Conservation (phyloP, 35 echinoderm and acorn worm species). For the Eucidaris tribuloides region DNA sequence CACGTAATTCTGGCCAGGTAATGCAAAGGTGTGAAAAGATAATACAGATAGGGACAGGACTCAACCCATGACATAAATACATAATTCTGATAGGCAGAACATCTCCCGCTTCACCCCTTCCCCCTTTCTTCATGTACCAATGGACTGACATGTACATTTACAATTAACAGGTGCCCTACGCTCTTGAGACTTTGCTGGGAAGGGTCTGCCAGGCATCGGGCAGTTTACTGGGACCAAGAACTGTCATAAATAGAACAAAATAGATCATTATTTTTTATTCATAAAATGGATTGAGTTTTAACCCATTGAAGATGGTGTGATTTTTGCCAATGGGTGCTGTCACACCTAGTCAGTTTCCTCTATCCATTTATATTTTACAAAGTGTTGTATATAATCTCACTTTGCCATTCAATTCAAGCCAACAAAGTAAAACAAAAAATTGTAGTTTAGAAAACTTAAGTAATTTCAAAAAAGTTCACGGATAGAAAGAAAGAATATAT, state of each 20-base stretch:
- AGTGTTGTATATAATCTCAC: neutral
- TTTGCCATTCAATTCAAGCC: neutral
- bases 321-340: neutral
- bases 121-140: neutral
- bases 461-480: neutral
- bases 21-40: too few species aligned
- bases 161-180: neutral
- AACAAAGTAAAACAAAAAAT: too few species aligned
- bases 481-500: too few species aligned
- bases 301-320: neutral
- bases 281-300: too few species aligned
- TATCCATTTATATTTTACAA: neutral
- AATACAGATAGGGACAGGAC: too few species aligned
- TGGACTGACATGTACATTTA: neutral
- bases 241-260: constrained; percentile 8
- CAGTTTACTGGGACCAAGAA: constrained; percentile 20
- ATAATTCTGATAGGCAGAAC: too few species aligned
- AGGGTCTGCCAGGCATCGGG: constrained; percentile 45
- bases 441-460: neutral
- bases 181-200: constrained; percentile 34
- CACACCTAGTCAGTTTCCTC: neutral
- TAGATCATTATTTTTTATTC: too few species aligned
- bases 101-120: neutral
- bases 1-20: too few species aligned
- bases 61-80: too few species aligned